These are phyloP conservation scores for Danaus melanippus DNA, from an alignment of 1,140 invertebrate species.

Conservation along the genomic window DNA sequence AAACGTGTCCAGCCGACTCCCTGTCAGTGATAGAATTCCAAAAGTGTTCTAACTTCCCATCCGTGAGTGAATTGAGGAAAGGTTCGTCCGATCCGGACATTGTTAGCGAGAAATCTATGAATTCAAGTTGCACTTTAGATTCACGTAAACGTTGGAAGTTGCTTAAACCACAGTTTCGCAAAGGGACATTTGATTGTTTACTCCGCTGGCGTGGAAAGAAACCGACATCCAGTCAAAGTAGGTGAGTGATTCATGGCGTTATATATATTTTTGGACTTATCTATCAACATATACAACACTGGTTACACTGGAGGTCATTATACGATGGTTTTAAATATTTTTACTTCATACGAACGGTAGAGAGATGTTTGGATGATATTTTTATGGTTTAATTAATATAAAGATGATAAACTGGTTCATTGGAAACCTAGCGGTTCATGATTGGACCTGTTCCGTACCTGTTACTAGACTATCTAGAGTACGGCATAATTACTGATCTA, in stretches of 20 bases:
- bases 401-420: too few species aligned
- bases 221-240: conserved; percentile 28
- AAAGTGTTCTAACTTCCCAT: conserved; percentile 43
- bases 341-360: too few species aligned
- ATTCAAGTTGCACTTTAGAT: conserved; percentile 41
- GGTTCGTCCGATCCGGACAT: conserved; percentile 58
- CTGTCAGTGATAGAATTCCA: conserved; percentile 46
- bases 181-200: conserved; percentile 58
- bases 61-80: conserved; percentile 50
- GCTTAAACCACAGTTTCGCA: conserved; percentile 52
- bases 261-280: conserved; percentile 1
- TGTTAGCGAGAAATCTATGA: conserved; percentile 34
- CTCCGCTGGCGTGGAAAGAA: conserved; percentile 56
- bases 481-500: too few species aligned
- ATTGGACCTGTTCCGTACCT: too few species aligned
- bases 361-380: too few species aligned
- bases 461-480: too few species aligned
- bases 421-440: too few species aligned
- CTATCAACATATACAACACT: too few species aligned
- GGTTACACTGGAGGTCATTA: conserved; percentile 3
- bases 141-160: conserved; percentile 47
- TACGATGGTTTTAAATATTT: too few species aligned
- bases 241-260: conserved; percentile 28
- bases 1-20: conserved; percentile 44
- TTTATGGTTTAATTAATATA: too few species aligned